Percentiles rank a stretch among this genome's conserved stretches.
Evolutionary conservation across 2,113 vertebrate genomes (phyloP).

Genomic region (Istiophorus platypterus): DNA sequence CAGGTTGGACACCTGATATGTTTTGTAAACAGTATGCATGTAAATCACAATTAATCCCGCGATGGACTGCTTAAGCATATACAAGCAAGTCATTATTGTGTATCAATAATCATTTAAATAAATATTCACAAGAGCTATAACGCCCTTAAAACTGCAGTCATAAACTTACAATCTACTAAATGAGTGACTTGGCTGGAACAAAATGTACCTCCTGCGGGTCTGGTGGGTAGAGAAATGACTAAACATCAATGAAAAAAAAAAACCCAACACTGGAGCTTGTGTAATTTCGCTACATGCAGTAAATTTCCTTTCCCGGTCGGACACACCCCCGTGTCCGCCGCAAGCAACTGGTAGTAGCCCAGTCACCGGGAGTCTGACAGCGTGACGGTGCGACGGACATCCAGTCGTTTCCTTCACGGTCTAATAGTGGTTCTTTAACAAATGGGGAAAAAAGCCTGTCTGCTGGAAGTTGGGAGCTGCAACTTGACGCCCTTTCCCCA

Average conservation of each 20-base stretch:
- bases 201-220: background rate
- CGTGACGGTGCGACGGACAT: background rate
- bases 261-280: background rate
- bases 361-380: background rate
- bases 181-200: background rate
- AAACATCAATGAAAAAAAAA: background rate
- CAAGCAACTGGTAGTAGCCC: constrained; percentile 70
- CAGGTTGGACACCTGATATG: constrained; percentile 37
- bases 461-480: constrained; percentile 50
- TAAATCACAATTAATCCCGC: background rate
- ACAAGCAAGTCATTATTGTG: background rate
- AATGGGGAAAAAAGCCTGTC: background rate
- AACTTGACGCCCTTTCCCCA: constrained; percentile 73
- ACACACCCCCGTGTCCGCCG: constrained; percentile 64
- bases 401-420: background rate
- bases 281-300: constrained; percentile 31
- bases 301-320: constrained; percentile 50
- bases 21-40: background rate
- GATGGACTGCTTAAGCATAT: background rate
- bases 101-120: background rate
- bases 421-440: background rate
- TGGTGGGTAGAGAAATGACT: background rate
- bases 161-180: background rate
- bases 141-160: background rate
- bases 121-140: background rate